phyloP scores from a whole-genome alignment of 2,888 invertebrate genomes.

The Lasioglossum zephyrum region DNA sequence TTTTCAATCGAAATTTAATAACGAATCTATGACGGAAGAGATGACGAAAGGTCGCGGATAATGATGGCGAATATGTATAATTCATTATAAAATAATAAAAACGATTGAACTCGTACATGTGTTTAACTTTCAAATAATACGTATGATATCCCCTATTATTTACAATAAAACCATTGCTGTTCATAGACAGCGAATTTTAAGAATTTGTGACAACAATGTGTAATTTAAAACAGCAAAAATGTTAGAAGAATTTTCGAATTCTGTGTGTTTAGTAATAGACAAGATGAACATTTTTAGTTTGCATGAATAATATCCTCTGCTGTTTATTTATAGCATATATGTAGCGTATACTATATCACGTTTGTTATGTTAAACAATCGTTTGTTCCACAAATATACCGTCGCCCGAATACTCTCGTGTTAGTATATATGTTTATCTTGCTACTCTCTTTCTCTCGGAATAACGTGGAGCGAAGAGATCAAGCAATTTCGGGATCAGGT shows the following conservation, averaged over 20 bases:
- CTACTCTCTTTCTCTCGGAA: neutral
- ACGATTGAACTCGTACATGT: neutral
- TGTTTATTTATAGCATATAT: neutral
- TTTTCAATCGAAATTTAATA: neutral
- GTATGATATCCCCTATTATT: neutral
- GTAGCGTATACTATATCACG: neutral
- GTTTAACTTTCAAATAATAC: neutral
- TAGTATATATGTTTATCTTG: neutral
- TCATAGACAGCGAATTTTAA: too few species aligned
- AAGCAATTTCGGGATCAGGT: slow-evolving; percentile 31
- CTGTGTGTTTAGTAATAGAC: too few species aligned
- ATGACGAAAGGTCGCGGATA: neutral
- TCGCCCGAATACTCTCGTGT: neutral
- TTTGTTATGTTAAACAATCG: neutral
- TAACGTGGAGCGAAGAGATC: slow-evolving; percentile 7
- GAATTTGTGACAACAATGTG: too few species aligned
- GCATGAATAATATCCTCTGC: too few species aligned
- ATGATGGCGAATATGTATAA: slow-evolving; percentile 3
- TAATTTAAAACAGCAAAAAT: too few species aligned
- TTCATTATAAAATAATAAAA: slow-evolving; percentile 1
- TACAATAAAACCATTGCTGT: neutral
- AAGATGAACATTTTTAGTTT: too few species aligned
- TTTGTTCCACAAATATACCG: neutral
- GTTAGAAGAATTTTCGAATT: too few species aligned
- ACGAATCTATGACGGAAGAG: neutral